Evolutionary conservation across 2,888 invertebrate genomes (phyloP).

Genomic region (Trisateles emortualis): DNA sequence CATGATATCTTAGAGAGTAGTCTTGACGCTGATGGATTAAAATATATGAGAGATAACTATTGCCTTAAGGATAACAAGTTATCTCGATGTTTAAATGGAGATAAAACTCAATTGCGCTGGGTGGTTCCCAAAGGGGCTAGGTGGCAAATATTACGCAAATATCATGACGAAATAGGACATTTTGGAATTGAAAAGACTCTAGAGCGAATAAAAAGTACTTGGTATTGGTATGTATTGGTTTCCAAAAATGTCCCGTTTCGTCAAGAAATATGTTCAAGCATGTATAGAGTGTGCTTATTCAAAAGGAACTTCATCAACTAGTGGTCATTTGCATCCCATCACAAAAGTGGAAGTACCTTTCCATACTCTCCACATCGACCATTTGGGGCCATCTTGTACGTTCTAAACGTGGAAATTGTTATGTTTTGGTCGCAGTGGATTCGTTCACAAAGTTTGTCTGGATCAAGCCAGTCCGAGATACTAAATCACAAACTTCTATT

Average conservation of each 20-base stretch:
- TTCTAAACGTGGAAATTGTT: conserved; percentile 16
- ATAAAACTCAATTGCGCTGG: conserved; percentile 1
- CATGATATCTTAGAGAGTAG: not conserved
- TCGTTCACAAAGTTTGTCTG: conserved; percentile 30
- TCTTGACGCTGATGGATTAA: not conserved
- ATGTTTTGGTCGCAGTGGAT: conserved; percentile 27
- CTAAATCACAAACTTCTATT: conserved; percentile 16
- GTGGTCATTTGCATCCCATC: conserved; percentile 10
- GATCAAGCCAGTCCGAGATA: conserved; percentile 22
- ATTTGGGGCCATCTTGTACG: conserved; percentile 13
- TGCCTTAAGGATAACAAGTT: not conserved
- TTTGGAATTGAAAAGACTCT: conserved; percentile 10
- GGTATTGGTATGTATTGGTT: no score
- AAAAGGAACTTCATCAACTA: conserved; percentile 6
- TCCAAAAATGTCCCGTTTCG: not conserved
- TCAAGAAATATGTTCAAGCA: conserved; percentile 5
- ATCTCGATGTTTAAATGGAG: not conserved
- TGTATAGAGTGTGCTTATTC: conserved; percentile 9
- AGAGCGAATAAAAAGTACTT: not conserved
- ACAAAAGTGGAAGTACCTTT: conserved; percentile 1
- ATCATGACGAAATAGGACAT: conserved; percentile 16
- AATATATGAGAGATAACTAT: not conserved
- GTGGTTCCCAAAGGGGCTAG: conserved; percentile 15
- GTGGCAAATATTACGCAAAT: not conserved
- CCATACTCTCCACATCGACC: conserved; percentile 18